Evolutionary conservation across 2,888 invertebrate species (phyloP), one percentile per base, ranked within the genome.

Genomic region (Lasius fuliginosus): DNA sequence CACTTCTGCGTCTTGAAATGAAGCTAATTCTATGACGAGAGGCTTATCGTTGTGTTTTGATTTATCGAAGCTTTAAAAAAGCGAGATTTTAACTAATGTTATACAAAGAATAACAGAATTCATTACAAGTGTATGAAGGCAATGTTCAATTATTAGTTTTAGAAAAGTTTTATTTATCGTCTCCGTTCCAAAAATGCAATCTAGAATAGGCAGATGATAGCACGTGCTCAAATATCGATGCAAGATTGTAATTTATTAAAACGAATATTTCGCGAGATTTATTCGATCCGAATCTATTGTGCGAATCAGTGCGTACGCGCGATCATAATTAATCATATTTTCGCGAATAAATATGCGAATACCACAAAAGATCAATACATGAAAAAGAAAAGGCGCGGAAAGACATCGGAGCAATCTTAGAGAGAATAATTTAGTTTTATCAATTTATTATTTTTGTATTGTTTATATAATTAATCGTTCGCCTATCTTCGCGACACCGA

Each of bases 211-310:
- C 94, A 23, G 23, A 23, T 23, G 23, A 23, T 23, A 93, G 94
- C 94, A 94, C 94, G 94, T 94, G 94, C 93, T 92, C 91, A 91
- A 92, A 91, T 93, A 91, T 91, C 92, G 90, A 89, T 85, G 75
- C 86, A 88, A 85, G 85, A 23, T 23, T 23, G 23, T 23, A 23
- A 90, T 87, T 42, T 42, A 3, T 42, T 42, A 42, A 42, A 42
- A 42, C 3, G 12, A 42, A 9, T 9, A 40, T 40, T 40, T 40
- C 40, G 40, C 40, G 42, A 42, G 12, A 42, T 12, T 40, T 8
- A 12, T 42, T 42, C 42, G 3, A 12, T 42, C 42, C 9, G 36
- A 36, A 36, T 2, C 9, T 42, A 42, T 42, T 42, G 2, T 42
- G 42, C 42, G 42, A 42, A 42, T 42, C 0, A 12, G 23, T 23